Percentiles rank a stretch among this genome's conserved stretches.
Evolutionary conservation across 2,113 vertebrate genomes (phyloP).

Genomic region (Pantherophis guttatus): DNA sequence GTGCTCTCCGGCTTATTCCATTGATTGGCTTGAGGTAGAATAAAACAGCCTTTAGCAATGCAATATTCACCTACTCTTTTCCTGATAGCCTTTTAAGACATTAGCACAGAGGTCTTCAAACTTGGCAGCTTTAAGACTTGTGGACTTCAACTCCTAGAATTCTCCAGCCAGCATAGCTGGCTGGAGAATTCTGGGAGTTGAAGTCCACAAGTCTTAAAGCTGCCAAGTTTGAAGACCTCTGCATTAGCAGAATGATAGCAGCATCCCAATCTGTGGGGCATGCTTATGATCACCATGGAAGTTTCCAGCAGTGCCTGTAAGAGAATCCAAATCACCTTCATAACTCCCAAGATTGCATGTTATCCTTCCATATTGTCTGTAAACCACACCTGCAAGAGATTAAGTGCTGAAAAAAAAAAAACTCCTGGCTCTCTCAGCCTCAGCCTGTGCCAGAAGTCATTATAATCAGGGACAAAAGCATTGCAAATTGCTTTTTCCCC

Average conservation of each 20-base stretch:
- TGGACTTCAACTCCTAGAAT: too few relatives aligned
- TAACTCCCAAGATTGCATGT: neutral
- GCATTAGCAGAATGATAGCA: neutral
- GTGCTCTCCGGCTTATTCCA: neutral
- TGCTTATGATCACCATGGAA: neutral
- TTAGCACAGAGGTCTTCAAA: too few relatives aligned
- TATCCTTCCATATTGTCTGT: neutral
- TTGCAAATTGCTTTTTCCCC: neutral
- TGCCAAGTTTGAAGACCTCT: too few relatives aligned
- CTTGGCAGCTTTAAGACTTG: too few relatives aligned
- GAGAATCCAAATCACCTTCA: neutral
- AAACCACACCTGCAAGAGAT: slow-evolving; percentile 23
- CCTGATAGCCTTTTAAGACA: neutral
- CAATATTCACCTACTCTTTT: neutral
- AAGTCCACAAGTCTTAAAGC: too few relatives aligned
- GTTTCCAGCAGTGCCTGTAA: neutral
- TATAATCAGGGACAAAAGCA: slow-evolving; percentile 5
- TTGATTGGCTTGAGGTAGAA: neutral
- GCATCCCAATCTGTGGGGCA: neutral
- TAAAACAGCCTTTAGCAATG: neutral
- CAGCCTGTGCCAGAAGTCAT: slow-evolving; percentile 6
- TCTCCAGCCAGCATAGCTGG: too few relatives aligned
- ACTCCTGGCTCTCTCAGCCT: neutral
- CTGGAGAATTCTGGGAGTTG: too few relatives aligned
- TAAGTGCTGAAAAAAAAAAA: neutral